Conservation (phyloP, 2,797 vertebrate genomes). For the Botia almorhae region DNA sequence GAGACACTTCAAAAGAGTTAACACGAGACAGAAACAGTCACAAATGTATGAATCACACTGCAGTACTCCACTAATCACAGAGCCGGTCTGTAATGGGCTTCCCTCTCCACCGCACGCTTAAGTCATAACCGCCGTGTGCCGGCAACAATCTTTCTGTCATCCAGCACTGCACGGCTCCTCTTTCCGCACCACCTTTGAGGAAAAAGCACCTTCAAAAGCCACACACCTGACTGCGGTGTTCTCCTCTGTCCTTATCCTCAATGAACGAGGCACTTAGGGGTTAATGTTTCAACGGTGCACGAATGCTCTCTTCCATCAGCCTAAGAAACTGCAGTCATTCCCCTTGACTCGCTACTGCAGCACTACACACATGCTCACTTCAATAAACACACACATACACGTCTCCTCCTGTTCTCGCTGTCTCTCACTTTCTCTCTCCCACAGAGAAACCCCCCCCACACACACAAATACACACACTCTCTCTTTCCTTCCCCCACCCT, state of each 20-base stretch:
- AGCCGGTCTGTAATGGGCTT: slow-evolving; percentile 33
- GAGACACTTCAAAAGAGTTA: slow-evolving; percentile 17
- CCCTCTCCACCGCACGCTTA: slow-evolving; percentile 39
- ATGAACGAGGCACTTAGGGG: slow-evolving; percentile 74
- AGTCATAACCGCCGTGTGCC: slow-evolving; percentile 34
- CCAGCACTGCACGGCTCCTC: slow-evolving; percentile 19
- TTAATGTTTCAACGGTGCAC: slow-evolving; percentile 71
- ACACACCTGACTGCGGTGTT: slow-evolving; percentile 58
- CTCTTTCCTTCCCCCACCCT: slow-evolving; percentile 46
- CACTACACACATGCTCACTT: slow-evolving; percentile 64
- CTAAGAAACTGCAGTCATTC: slow-evolving; percentile 79
- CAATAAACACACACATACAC: slow-evolving; percentile 57
- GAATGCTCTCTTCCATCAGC: slow-evolving; percentile 75
- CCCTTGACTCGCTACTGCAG: slow-evolving; percentile 78
- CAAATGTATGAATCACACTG: slow-evolving; percentile 32
- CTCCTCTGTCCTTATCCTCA: slow-evolving; percentile 73
- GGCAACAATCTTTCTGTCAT: slow-evolving; percentile 9
- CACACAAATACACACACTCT: slow-evolving; percentile 29
- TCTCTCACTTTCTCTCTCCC: slow-evolving; percentile 54
- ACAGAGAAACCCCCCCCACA: slow-evolving; percentile 62
- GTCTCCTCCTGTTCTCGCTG: slow-evolving; percentile 51
- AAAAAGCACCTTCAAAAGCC: slow-evolving; percentile 1
- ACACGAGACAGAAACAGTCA: not conserved
- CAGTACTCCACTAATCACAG: slow-evolving; percentile 28
- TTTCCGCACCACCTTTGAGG: not conserved